Evolutionary conservation across 2,888 invertebrate species (phyloP).

Genomic region (Meliscaeva auricollis): DNA sequence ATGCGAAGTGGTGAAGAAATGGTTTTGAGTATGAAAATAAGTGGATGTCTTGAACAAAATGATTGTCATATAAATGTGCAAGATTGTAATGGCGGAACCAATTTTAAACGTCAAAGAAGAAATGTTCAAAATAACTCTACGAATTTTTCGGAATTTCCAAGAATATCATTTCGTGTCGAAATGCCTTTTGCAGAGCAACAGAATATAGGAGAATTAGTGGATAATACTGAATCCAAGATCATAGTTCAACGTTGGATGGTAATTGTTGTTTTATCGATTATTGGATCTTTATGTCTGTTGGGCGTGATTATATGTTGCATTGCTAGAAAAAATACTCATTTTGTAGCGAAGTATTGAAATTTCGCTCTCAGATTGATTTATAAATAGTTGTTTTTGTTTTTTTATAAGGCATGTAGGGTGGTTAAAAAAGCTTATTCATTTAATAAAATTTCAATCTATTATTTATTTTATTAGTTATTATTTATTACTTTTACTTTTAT

Average conservation of each 20-base stretch:
- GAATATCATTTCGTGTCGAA: slow-evolving; percentile 81
- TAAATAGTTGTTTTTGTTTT: too few relatives aligned
- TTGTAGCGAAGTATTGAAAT: neutral
- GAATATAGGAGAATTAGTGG: neutral
- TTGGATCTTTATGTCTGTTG: slow-evolving; percentile 44
- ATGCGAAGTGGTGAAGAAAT: slow-evolving; percentile 86
- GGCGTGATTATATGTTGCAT: slow-evolving; percentile 31
- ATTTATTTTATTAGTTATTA: too few relatives aligned
- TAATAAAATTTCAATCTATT: too few relatives aligned
- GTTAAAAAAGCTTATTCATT: too few relatives aligned
- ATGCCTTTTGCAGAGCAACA: slow-evolving; percentile 74
- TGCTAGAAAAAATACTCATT: neutral
- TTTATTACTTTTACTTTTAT: too few relatives aligned
- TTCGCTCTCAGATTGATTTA: too few relatives aligned
- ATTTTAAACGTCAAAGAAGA: slow-evolving; percentile 78
- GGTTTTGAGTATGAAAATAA: slow-evolving; percentile 85
- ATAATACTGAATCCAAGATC: neutral
- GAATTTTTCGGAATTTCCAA: slow-evolving; percentile 81
- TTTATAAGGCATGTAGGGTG: too few relatives aligned
- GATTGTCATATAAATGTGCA: slow-evolving; percentile 84
- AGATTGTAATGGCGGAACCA: slow-evolving; percentile 78
- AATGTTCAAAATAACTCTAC: slow-evolving; percentile 76
- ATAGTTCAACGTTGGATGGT: slow-evolving; percentile 24
- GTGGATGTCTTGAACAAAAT: slow-evolving; percentile 85
- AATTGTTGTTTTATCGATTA: slow-evolving; percentile 9